These are phyloP conservation scores for Manis javanica DNA, from an alignment of 2,797 vertebrate species.

Conservation along the genomic window DNA sequence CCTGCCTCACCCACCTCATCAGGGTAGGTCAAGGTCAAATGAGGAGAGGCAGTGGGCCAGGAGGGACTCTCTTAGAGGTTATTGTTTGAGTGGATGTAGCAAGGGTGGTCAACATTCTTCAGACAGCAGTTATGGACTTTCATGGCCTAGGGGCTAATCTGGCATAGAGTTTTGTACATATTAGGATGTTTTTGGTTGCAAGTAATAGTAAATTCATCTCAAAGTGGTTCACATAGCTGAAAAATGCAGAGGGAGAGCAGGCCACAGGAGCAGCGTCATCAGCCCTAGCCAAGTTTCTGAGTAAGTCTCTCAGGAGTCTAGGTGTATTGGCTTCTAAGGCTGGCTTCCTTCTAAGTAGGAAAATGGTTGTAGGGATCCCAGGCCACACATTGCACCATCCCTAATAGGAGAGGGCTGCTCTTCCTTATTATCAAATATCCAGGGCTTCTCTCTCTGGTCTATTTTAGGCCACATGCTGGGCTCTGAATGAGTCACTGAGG, in stretches of 20 bases:
- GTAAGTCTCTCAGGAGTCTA: background rate
- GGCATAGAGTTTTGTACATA: background rate
- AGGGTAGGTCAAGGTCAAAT: constrained; percentile 34
- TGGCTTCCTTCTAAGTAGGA: background rate
- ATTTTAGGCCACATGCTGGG: background rate
- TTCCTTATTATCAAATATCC: background rate
- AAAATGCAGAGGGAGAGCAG: background rate
- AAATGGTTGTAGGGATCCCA: background rate
- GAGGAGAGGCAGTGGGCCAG: background rate
- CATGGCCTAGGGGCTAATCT: background rate
- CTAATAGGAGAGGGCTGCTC: background rate
- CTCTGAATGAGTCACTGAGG: background rate
- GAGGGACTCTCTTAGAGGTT: background rate
- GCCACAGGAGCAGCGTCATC: background rate
- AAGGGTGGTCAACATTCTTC: background rate
- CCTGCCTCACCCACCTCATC: constrained; percentile 47
- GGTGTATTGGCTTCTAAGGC: background rate
- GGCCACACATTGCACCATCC: background rate
- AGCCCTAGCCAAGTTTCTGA: background rate
- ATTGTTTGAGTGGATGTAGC: background rate
- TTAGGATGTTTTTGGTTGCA: background rate
- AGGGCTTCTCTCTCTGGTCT: background rate
- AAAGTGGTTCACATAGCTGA: background rate
- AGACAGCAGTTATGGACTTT: background rate
- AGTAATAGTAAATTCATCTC: background rate